Evolutionary conservation across 1,140 invertebrate species (phyloP), one percentile per base, ranked within the genome.

Genomic region (Leptopilina boulardi): DNA sequence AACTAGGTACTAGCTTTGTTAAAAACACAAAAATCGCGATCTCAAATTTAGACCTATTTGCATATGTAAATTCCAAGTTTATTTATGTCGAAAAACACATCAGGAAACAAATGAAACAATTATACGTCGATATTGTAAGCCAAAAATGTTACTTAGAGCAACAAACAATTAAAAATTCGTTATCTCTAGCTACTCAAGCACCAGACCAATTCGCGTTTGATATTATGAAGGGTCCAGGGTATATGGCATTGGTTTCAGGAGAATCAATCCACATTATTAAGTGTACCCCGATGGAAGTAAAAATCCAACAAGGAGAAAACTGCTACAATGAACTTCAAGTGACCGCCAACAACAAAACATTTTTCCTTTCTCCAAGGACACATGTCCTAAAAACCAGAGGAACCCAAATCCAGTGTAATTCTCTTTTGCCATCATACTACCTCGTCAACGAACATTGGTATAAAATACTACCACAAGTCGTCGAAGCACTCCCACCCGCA

Each of bases 171-270:
- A 11, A 74, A 38, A 79, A 82, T n/a, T 30, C 76, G 1, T 42
- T 85, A 9, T 70, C 30, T 3, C 10, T 84, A 10, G 80, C 82
- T 11, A 26, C n/a, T 6, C 21, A 51, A 0, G 19, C 66, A 9
- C 81, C 82, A 0, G 78, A 80, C 5, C 70, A 80, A 30, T 85
- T 85, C 71, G 84, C 81, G 0, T 77, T 70, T n/a, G 74, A 19
- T 0, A 71, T 80, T 0, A 83, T 80, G 76, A 80, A 82, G 42
- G 47, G 42, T 5, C 74, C 23, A 11, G 84, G 84, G 0, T 83
- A 83, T n/a, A 76, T 71, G 6, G 78, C 77, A 0, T 38, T 72
- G 0, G 41, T 77, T 10, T 42, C 77, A 1, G 77, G 83, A 11
- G 81, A 82, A 73, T 15, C 73, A 3, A 44, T 82, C 0, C 71